Evolutionary conservation across 1,140 invertebrate genomes (phyloP), one percentile per base, ranked within the genome.

Genomic region (Lamellibrachia luymesi): DNA sequence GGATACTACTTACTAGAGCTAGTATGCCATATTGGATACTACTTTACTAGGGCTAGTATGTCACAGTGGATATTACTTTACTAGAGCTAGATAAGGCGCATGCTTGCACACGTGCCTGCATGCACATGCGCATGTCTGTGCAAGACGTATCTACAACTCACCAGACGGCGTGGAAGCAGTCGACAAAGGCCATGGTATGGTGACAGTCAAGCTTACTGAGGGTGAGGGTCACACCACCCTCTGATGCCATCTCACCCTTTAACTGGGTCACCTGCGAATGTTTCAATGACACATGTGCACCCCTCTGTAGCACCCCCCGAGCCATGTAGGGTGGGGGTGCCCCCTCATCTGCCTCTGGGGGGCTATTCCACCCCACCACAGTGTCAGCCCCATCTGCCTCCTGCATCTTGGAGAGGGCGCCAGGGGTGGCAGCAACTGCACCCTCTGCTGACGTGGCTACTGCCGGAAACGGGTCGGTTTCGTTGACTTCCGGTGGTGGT

Each of bases 141-240:
- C 38, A 38, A 38, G 38, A 38, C 38, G 38, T 38, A 38, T 38
- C 38, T 38, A 38, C 38, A 7, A 92, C 92, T 92, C 92, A 92
- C 92, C 92, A 92, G 50, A 92, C 50, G 50, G 92, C 92, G 1
- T 64, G 27, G 27, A 92, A 52, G 92, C 92, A 92, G 92, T 92
- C 92, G 13, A 92, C 92, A 13, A 92, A 64, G 25, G 92, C 92
- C 50, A 92, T 51, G 13, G 92, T 52, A n/a, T 92, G 51, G 50
- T 51, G 92, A 92, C 92, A 92, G 92, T 92, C 92, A 10, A 56
- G 8, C 92, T 52, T 92, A 13, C 51, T 51, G 27, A 92, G 92
- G 8, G 27, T 50, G 5, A 92, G 6, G 8, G 49, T 51, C 50
- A 92, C 92, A 2, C 92, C 92, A 8, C 50, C 17, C 8, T 50